A percentile compares a stretch with the other conserved stretches of the same genome.
Evolutionary conservation across 2,113 vertebrate species (phyloP).

Genomic region (Zapornia atra): DNA sequence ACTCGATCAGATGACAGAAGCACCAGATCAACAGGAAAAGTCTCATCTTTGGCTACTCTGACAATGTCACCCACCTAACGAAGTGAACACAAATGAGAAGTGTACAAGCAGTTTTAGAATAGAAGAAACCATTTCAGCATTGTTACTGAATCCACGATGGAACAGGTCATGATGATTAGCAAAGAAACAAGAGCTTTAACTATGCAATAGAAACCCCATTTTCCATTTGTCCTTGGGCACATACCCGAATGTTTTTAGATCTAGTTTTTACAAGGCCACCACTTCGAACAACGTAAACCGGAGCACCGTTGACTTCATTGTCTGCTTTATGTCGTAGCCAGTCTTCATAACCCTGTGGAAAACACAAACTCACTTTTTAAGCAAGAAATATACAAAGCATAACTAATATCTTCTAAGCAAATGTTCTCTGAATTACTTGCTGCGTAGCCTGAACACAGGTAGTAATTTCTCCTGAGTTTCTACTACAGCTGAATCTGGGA

Average conservation of each 20-base stretch:
- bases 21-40: slow-evolving; percentile 93
- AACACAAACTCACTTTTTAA: neutral
- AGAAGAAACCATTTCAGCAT: neutral
- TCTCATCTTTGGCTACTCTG: slow-evolving; percentile 98
- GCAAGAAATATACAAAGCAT: neutral
- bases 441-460: neutral
- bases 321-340: slow-evolving; percentile 98
- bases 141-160: neutral
- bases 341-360: slow-evolving; percentile 92
- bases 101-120: neutral
- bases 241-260: slow-evolving; percentile 96
- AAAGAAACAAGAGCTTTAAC: neutral
- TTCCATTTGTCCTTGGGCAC: slow-evolving; percentile 2
- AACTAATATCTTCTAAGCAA: neutral
- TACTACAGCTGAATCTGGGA: neutral
- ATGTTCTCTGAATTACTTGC: neutral
- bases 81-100: neutral
- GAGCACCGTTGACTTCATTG: slow-evolving; percentile 97
- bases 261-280: slow-evolving; percentile 96
- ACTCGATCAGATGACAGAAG: slow-evolving; percentile 91
- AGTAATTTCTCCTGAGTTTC: neutral
- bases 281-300: slow-evolving; percentile 96
- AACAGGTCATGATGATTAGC: neutral
- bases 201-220: neutral
- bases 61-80: slow-evolving; percentile 95